Conservation (phyloP, 2,888 invertebrate genomes). For the Drosophila basisetae region DNA sequence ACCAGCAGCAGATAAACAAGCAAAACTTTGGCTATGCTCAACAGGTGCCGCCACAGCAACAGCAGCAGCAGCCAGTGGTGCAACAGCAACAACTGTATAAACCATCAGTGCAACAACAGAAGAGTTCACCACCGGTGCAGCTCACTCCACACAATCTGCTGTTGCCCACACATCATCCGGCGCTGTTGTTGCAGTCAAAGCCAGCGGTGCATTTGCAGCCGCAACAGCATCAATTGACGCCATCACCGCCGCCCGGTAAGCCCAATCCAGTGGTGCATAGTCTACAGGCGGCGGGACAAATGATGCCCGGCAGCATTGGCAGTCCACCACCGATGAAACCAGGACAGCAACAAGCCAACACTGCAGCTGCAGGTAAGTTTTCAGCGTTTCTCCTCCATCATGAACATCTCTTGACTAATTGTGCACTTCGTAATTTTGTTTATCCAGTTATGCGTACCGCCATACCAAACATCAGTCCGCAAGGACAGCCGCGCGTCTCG, state of each 20-base stretch:
- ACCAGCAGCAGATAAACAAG: constrained; percentile 54
- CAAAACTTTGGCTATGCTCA: constrained; percentile 62
- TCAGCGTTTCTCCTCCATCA: too few species aligned
- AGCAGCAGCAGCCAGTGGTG: constrained; percentile 53
- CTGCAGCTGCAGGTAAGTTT: constrained; percentile 85
- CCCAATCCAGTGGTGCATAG: constrained; percentile 82
- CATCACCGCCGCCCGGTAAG: constrained; percentile 81
- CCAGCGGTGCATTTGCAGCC: constrained; percentile 79
- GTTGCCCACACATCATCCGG: constrained; percentile 74
- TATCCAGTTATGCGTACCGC: constrained; percentile 85
- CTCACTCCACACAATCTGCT: constrained; percentile 77
- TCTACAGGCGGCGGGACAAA: constrained; percentile 80
- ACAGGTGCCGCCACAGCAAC: constrained; percentile 49
- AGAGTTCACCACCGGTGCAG: constrained; percentile 62
- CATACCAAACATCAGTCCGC: constrained; percentile 88
- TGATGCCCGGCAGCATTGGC: constrained; percentile 86
- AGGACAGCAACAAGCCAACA: constrained; percentile 66
- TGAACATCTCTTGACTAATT: background rate
- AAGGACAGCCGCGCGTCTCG: constrained; percentile 87
- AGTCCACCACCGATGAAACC: constrained; percentile 86
- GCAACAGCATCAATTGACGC: constrained; percentile 77
- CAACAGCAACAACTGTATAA: constrained; percentile 76
- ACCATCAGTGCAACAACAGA: constrained; percentile 72
- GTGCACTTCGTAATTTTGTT: background rate
- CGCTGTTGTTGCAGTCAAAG: constrained; percentile 76